These are phyloP conservation scores for Holocentrus rufus DNA, from an alignment of 2,797 vertebrate genomes.

Conservation along the genomic window DNA sequence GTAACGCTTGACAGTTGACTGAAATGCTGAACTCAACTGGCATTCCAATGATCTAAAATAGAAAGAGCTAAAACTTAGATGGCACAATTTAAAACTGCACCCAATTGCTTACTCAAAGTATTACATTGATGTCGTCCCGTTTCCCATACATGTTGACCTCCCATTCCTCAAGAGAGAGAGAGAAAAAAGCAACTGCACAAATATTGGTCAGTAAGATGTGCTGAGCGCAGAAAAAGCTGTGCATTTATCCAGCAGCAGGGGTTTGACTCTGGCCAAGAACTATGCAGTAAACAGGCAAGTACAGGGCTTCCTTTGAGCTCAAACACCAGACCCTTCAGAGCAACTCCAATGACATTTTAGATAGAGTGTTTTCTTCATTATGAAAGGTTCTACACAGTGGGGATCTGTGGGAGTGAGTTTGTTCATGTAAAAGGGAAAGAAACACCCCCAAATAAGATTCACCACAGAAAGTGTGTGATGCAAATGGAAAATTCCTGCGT, in stretches of 20 bases:
- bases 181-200: constrained; percentile 44
- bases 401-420: constrained; percentile 64
- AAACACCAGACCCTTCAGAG: constrained; percentile 78
- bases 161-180: constrained; percentile 33
- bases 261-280: constrained; percentile 58
- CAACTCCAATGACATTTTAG: constrained; percentile 61
- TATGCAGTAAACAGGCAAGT: constrained; percentile 70
- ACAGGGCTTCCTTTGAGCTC: constrained; percentile 82
- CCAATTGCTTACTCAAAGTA: constrained; percentile 37
- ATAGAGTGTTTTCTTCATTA: constrained; percentile 45
- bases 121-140: constrained; percentile 61
- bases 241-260: constrained; percentile 63
- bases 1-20: constrained; percentile 40
- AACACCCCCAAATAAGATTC: constrained; percentile 56
- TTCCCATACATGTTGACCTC: constrained; percentile 59
- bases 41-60: constrained; percentile 77
- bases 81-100: constrained; percentile 56
- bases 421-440: constrained; percentile 69
- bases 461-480: constrained; percentile 43
- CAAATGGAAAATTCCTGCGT: constrained; percentile 72
- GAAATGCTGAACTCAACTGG: constrained; percentile 65
- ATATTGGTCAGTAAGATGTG: constrained; percentile 60
- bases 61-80: constrained; percentile 73
- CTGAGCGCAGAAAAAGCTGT: constrained; percentile 56
- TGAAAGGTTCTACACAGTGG: constrained; percentile 67